Percentiles rank a stretch among this genome's conserved stretches.
Evolutionary conservation across 2,888 invertebrate genomes (phyloP).

Genomic region (Temnothorax rugatulus): DNA sequence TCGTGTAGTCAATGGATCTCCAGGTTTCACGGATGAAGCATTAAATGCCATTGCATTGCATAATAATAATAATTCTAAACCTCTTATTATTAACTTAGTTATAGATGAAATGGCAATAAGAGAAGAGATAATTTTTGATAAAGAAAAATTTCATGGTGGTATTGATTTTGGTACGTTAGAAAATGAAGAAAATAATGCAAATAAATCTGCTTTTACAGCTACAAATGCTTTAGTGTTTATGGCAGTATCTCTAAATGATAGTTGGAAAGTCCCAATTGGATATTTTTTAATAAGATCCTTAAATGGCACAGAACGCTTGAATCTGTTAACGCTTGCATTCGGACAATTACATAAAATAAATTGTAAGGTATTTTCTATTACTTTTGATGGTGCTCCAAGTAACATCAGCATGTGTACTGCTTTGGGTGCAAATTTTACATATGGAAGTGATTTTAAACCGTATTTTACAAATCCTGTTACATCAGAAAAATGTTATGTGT

Average conservation of each 20-base stretch:
- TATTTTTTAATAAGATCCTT: slow-evolving; percentile 55
- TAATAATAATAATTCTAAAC: background rate
- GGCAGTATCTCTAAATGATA: slow-evolving; percentile 44
- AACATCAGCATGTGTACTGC: slow-evolving; percentile 48
- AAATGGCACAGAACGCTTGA: slow-evolving; percentile 26
- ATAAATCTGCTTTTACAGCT: background rate
- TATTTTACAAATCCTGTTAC: background rate
- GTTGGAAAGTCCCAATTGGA: slow-evolving; percentile 60
- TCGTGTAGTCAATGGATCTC: background rate
- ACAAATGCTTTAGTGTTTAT: slow-evolving; percentile 53
- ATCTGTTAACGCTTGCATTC: slow-evolving; percentile 39
- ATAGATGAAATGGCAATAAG: slow-evolving; percentile 61
- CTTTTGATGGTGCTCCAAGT: slow-evolving; percentile 58
- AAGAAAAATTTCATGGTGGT: slow-evolving; percentile 29
- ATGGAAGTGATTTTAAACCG: background rate
- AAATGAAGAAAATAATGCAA: slow-evolving; percentile 12
- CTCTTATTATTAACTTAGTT: slow-evolving; percentile 51
- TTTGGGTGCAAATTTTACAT: slow-evolving; percentile 37
- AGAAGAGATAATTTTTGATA: slow-evolving; percentile 49
- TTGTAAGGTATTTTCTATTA: slow-evolving; percentile 29
- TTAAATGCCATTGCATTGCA: no score
- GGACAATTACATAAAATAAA: slow-evolving; percentile 42
- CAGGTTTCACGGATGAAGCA: background rate
- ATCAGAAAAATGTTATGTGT: background rate
- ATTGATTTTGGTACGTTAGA: slow-evolving; percentile 25